Base-by-base conservation (phyloP, 2,113 vertebrate genomes). In the Cyphomyrus plagiostoma region DNA sequence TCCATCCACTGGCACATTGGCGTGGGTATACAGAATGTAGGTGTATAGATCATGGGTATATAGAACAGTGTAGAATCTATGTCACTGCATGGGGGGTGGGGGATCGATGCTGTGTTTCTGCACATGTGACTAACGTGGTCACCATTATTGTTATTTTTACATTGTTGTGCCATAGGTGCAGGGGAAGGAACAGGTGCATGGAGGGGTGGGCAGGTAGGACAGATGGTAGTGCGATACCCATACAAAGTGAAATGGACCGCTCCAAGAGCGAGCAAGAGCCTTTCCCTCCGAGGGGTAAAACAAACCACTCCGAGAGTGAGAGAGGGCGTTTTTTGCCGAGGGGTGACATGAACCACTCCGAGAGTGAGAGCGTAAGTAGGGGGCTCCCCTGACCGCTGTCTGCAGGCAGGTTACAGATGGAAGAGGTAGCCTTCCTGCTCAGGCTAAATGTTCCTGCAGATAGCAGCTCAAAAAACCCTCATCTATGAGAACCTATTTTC, bases 371-470 rank as follows among this genome's bases (percentile, higher is more conserved):
- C 0, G 5, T 80, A 80, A 80, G 35, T 13, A 42, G 35, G 35
- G 15, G 30, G 35, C 13, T 80, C 35, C 15, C 35, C 74, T 42
- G 74, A 42, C 35, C 6, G 74, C 74, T 42, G 13, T 80, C 35
- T 80, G 35, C 74, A 42, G 39, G 17, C 74, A 35, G 35, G 74
- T 80, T 42, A 80, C 74, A 42, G 15, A 91, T 89, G 35, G 88
- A 26, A 83, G 89, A 92, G 91, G 90, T 93, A 92, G 93, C 77
- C 90, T 88, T 90, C 93, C 90, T 90, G 92, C 91, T 89, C 89
- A 91, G 93, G 88, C 93, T 91, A 92, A 91, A 70, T 92, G 91
- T 95, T 94, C 95, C 90, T 88, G 46, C 23, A 87, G 77, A 62
- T 39, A 50, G 91, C 30, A 91, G 87, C 39, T 89, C 87, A 90